phyloP scores from a whole-genome alignment of 2,888 invertebrate genomes.

The Oasisia sp. region DNA sequence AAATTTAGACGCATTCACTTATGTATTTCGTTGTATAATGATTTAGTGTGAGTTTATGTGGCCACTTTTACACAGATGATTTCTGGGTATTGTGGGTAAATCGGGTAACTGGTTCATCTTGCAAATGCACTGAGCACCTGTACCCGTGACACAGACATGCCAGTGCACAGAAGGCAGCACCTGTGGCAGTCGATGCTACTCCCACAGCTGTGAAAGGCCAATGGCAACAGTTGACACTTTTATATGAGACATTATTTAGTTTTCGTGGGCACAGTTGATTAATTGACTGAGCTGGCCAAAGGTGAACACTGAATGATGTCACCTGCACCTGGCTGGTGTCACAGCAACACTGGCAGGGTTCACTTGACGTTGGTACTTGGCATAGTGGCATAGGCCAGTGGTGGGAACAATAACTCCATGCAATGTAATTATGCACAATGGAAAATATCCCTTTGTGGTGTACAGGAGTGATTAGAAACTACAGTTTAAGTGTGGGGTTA shows the following conservation, averaged over 20 bases:
- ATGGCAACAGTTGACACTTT: not conserved
- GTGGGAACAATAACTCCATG: not conserved
- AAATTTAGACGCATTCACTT: not conserved
- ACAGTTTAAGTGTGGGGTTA: not conserved
- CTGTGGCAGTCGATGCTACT: not conserved
- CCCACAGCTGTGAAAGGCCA: not conserved
- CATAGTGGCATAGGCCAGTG: not conserved
- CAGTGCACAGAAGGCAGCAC: not conserved
- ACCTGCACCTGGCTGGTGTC: not conserved
- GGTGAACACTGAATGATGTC: not conserved
- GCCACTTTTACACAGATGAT: not conserved
- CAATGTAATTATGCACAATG: not conserved
- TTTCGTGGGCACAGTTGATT: not conserved
- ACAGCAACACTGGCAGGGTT: conserved; percentile 8
- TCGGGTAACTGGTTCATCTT: not conserved
- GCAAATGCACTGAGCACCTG: not conserved
- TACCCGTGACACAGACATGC: not conserved
- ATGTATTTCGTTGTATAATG: not conserved
- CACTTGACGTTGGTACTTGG: not conserved
- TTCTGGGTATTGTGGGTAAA: not conserved
- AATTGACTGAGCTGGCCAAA: not conserved
- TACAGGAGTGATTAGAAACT: not conserved
- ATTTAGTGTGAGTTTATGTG: not conserved
- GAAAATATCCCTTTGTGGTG: not conserved
- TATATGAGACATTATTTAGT: not conserved